Evolutionary conservation across 2,888 invertebrate species (phyloP).

Genomic region (Tenthredo notha): DNA sequence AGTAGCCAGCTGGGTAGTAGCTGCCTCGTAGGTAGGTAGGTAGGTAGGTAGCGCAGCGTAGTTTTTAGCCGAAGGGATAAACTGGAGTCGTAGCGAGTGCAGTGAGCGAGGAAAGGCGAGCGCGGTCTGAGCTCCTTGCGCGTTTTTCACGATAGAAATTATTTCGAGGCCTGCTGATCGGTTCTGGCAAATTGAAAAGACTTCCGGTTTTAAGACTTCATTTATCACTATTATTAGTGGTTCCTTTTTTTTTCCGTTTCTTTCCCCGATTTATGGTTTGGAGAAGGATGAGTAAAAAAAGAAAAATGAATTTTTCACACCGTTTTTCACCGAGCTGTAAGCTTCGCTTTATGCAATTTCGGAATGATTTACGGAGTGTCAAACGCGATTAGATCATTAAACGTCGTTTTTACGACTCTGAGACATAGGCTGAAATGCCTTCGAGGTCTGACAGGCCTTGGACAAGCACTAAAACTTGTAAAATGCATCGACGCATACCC

Average conservation of each 20-base stretch:
- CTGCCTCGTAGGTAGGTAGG: conserved; percentile 33
- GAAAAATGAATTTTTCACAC: not conserved
- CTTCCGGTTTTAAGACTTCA: conserved; percentile 4
- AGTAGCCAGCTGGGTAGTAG: conserved; percentile 39
- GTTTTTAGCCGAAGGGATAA: conserved; percentile 29
- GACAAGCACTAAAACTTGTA: conserved; percentile 30
- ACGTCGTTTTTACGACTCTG: conserved; percentile 41
- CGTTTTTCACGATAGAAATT: conserved; percentile 24
- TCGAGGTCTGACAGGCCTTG: conserved; percentile 23
- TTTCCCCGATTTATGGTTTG: not conserved
- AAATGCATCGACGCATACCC: conserved; percentile 6
- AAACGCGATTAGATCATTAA: conserved; percentile 41
- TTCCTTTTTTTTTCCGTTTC: not conserved
- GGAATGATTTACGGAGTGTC: conserved; percentile 26
- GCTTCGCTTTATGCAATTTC: not conserved
- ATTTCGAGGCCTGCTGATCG: conserved; percentile 21
- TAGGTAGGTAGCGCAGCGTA: conserved; percentile 31
- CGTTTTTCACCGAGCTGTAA: not conserved
- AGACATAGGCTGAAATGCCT: not conserved
- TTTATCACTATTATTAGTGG: not conserved
- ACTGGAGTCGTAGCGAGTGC: conserved; percentile 28
- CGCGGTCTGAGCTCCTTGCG: not conserved
- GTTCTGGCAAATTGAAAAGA: conserved; percentile 10
- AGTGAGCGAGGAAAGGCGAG: not conserved
- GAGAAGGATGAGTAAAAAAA: not conserved